Evolutionary conservation across 2,113 vertebrate species (phyloP), one percentile per base, ranked within the genome.

Genomic region (Acanthochromis polyacanthus): DNA sequence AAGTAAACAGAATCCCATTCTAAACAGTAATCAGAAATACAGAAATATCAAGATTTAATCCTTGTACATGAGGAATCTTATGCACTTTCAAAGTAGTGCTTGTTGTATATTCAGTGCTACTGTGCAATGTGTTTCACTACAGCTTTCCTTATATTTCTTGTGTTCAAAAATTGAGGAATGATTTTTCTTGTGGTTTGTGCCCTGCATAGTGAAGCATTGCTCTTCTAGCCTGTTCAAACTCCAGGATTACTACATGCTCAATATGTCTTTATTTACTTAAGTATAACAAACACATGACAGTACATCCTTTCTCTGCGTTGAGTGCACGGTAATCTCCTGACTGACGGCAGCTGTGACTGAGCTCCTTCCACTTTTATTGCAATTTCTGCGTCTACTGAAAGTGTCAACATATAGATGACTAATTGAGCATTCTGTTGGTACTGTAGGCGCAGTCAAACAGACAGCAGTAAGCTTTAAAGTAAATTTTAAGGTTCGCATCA

Each of bases 401-500:
- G 40, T 23, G 56, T 45, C 50, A 55, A 20, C 51, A 30, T 38
- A 52, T 6, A 53, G 32, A 79, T 53, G 59, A 62, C 16, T 56
- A 66, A 75, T 46, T 70, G 59, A 58, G n/a, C 36, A 61, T 61
- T 78, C 57, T 74, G 32, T 53, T 69, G 61, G 75, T 65, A 53
- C 6, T 45, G 32, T n/a, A 38, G 36, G 16, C 12, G 51, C 15
- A 48, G 48, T 46, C 17, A 55, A 28, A 67, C 60, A 80, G 22
- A 71, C 17, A 48, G 38, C 59, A 70, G 51, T 50, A 14, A 30
- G 75, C 58, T 65, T 68, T 71, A 75, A 65, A 78, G 77, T 48
- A 40, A 82, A 80, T 64, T 77, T 85, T 43, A 76, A 76, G 72
- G 84, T 89, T 92, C 79, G 82, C 59, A 56, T 81, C 1, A 86